A percentile compares a stretch with the other conserved stretches of the same genome.
Conservation (phyloP, 92 coral and sea anemone genomes). For the Heteractis magnifica region DNA sequence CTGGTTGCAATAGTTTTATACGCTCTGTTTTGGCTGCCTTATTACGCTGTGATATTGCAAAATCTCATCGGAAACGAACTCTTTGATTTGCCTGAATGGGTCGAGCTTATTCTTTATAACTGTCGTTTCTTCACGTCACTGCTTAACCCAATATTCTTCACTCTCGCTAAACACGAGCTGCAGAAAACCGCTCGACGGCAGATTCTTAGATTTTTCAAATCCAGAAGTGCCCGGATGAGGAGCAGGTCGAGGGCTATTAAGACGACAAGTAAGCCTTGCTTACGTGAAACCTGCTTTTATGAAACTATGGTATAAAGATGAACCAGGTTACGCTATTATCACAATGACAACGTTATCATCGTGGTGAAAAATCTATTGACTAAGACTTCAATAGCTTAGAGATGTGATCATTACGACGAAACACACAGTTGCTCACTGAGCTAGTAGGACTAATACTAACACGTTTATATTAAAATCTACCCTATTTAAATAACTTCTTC, state of each 20-base stretch:
- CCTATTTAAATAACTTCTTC: no score
- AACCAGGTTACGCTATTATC: not conserved
- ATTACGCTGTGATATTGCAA: conserved; percentile 9
- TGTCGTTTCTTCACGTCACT: conserved; percentile 7
- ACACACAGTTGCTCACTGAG: no score
- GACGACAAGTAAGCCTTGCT: not conserved
- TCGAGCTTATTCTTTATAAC: conserved; percentile 14
- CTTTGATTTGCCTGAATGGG: conserved; percentile 21
- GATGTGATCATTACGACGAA: no score
- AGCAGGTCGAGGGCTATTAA: not conserved
- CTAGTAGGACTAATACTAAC: no score
- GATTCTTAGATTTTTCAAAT: not conserved
- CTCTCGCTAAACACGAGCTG: conserved; percentile 16
- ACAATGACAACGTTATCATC: not conserved
- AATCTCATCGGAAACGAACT: conserved; percentile 12
- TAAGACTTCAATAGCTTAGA: no score
- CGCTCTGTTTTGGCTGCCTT: conserved; percentile 26
- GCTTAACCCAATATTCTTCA: conserved; percentile 6
- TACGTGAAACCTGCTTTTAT: not conserved
- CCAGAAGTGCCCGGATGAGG: not conserved
- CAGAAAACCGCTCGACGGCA: not conserved
- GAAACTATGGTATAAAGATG: not conserved
- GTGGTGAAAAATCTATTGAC: no score
- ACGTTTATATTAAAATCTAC: no score
- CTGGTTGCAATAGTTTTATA: not conserved